Evolutionary conservation across 2,888 invertebrate genomes (phyloP), one percentile per base, ranked within the genome.

Genomic region (Theristus sp.): DNA sequence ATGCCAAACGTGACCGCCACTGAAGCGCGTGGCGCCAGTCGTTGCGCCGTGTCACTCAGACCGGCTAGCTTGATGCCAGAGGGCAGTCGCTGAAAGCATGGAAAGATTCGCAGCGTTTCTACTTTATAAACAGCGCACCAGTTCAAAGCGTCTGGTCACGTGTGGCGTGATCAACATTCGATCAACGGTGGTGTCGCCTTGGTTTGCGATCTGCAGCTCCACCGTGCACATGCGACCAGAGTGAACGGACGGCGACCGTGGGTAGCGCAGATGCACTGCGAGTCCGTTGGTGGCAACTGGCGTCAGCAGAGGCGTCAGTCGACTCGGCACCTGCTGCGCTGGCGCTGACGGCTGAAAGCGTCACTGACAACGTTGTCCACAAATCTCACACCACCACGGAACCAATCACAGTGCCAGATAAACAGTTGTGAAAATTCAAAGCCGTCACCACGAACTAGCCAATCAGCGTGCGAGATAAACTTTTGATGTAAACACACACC

Each of bases 171-270:
- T n/a, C n/a, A n/a, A n/a, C n/a, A n/a, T n/a, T n/a, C n/a, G n/a
- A n/a, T n/a, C n/a, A n/a, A n/a, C n/a, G n/a, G n/a, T n/a, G n/a
- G n/a, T n/a, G n/a, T n/a, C n/a, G n/a, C n/a, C n/a, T n/a, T 82
- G 81, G 77, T 93, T 94, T 46, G 82, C 81, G 76, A 93, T 84
- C 29, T 80, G 78, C 62, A 93, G 73, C 73, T 89, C 87, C 20
- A 93, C 77, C 26, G 85, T 85, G 62, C 83, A 82, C 87, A 91
- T 87, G 65, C 79, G 79, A 2, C 83, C 80, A 13, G 88, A 88
- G 76, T 83, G 86, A 59, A 91, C 79, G 74, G 88, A 87, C 24
- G 86, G 86, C 49, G 83, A 80, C 66, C 90, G 81, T 0, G 84
- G 82, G 77, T 85, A 90, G 65, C 85, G 74, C 64, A 76, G 78